phyloP scores from a whole-genome alignment of 2,888 invertebrate species.

The Kuschelorhynchus macadamiae region DNA sequence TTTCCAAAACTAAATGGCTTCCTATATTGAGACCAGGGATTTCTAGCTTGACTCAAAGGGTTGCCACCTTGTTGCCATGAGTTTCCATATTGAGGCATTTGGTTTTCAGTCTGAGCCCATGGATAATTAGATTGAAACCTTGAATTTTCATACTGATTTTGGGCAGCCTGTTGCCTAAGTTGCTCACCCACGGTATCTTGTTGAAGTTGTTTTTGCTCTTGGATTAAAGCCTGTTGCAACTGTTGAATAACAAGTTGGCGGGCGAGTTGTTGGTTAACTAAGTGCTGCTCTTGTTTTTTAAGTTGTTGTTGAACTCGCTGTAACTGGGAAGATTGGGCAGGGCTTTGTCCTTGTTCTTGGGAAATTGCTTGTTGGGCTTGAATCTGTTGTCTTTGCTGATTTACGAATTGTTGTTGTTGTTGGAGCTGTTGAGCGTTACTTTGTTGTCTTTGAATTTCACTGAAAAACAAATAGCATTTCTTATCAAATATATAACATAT shows the following conservation, averaged over 20 bases:
- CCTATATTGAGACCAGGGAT: too few species aligned
- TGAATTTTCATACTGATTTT: too few species aligned
- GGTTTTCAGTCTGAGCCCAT: not conserved
- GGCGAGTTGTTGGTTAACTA: slow-evolving; percentile 16
- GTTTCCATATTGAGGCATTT: not conserved
- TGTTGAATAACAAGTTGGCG: slow-evolving; percentile 33
- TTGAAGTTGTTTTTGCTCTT: slow-evolving; percentile 33
- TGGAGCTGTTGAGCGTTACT: slow-evolving; percentile 23
- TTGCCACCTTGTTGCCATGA: too few species aligned
- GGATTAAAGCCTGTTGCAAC: slow-evolving; percentile 18
- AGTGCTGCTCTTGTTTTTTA: slow-evolving; percentile 19
- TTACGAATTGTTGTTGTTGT: slow-evolving; percentile 22
- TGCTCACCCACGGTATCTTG: slow-evolving; percentile 20
- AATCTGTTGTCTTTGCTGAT: slow-evolving; percentile 19
- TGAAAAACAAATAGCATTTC: slow-evolving; percentile 9
- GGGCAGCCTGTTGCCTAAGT: slow-evolving; percentile 2
- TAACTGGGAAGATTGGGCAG: slow-evolving; percentile 1
- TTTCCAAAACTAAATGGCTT: too few species aligned
- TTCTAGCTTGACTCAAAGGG: too few species aligned
- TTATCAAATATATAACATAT: too few species aligned
- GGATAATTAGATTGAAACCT: too few species aligned
- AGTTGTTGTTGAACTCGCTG: slow-evolving; percentile 21
- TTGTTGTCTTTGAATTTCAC: slow-evolving; percentile 35
- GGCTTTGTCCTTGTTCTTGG: slow-evolving; percentile 7
- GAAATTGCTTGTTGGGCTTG: slow-evolving; percentile 22